Percentiles rank a stretch among this genome's conserved stretches.
Evolutionary conservation across 2,797 vertebrate species (phyloP).

Genomic region (Myotis daubentonii): DNA sequence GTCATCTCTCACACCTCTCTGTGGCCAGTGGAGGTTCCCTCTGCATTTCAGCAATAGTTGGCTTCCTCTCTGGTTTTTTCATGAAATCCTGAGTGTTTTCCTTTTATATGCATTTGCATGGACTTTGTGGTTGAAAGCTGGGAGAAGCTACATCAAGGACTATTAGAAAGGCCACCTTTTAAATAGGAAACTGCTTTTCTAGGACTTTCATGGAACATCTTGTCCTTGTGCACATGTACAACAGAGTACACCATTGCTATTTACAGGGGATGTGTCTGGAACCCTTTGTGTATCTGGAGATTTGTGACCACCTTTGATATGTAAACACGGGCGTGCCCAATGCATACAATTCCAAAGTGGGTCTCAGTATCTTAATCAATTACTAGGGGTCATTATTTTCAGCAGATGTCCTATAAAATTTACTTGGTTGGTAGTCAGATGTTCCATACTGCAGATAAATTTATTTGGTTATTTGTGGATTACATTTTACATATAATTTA

Average conservation of each 20-base stretch:
- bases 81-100: neutral
- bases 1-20: neutral
- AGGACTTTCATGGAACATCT: neutral
- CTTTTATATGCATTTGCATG: neutral
- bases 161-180: neutral
- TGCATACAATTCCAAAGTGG: neutral
- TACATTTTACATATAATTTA: constrained; percentile 52
- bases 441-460: constrained; percentile 48
- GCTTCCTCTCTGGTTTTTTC: neutral
- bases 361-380: neutral
- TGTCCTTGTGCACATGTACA: neutral
- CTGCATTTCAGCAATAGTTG: neutral
- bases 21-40: neutral
- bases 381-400: neutral
- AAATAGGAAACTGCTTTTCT: constrained; percentile 27
- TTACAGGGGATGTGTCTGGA: neutral
- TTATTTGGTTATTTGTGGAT: constrained; percentile 36
- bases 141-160: neutral
- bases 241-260: neutral
- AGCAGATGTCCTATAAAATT: constrained; percentile 26
- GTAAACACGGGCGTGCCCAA: neutral
- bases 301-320: neutral
- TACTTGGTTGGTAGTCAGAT: constrained; percentile 54
- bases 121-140: neutral
- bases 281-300: neutral